Percentiles rank a stretch among this genome's conserved stretches.
phyloP scores from a whole-genome alignment of 2,797 vertebrate species.

The Scarus forsteni region DNA sequence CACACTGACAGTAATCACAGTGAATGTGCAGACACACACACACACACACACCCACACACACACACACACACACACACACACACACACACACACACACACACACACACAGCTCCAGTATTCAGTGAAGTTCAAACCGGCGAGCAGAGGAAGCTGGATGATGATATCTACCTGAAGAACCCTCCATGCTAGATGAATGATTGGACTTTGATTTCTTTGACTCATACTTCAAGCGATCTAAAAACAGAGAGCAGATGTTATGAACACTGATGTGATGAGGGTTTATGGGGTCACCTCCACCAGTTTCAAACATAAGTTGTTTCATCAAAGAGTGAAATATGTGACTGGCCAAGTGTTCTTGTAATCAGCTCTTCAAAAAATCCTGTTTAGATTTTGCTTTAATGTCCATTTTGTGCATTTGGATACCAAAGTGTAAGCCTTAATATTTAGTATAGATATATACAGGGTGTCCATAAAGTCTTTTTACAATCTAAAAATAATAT shows the following conservation, averaged over 20 bases:
- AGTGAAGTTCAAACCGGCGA: conserved; percentile 30
- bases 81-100: conserved; percentile 20
- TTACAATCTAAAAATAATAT: too few species aligned
- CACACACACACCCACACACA: too few species aligned
- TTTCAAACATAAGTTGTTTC: background rate
- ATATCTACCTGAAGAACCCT: conserved; percentile 84
- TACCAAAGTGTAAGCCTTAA: too few species aligned
- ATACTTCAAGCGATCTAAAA: conserved; percentile 98
- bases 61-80: conserved; percentile 22
- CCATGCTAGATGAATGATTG: conserved; percentile 84
- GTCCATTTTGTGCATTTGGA: too few species aligned
- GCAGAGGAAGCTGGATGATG: conserved; percentile 59
- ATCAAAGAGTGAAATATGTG: background rate
- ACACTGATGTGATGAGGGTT: conserved; percentile 40
- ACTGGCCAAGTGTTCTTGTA: background rate
- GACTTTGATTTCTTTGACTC: conserved; percentile 96
- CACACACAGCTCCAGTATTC: conserved; percentile 30
- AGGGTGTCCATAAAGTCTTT: too few species aligned
- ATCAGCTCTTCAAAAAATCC: too few species aligned
- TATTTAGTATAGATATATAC: too few species aligned
- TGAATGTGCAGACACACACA: conserved; percentile 24
- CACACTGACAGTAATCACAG: conserved; percentile 36
- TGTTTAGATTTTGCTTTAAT: too few species aligned
- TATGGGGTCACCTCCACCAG: conserved; percentile 8
- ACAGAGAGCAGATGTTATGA: conserved; percentile 77